Evolutionary conservation across 1,140 invertebrate genomes (phyloP).

Genomic region (Drosophila kanapiae): DNA sequence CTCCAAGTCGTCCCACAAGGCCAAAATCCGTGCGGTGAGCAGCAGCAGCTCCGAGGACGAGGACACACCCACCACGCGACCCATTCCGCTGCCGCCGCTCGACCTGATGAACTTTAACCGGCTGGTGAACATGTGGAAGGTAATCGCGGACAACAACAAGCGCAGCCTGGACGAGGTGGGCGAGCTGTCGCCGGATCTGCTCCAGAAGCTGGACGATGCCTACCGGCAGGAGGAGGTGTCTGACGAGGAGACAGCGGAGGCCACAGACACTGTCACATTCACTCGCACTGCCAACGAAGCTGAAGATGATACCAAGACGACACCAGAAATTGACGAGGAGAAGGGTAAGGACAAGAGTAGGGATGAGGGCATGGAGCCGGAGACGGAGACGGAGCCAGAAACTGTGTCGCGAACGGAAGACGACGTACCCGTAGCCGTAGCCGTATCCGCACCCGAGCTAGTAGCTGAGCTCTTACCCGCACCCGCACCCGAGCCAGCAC

Average conservation of each 20-base stretch:
- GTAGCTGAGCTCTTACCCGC: neutral
- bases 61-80: slow-evolving; percentile 10
- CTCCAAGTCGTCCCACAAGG: slow-evolving; percentile 45
- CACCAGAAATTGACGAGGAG: neutral
- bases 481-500: neutral
- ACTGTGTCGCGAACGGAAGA: neutral
- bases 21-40: slow-evolving; percentile 76
- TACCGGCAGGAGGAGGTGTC: slow-evolving; percentile 12
- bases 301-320: neutral
- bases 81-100: slow-evolving; percentile 16
- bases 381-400: neutral
- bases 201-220: slow-evolving; percentile 63
- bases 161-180: slow-evolving; percentile 62
- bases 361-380: neutral
- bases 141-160: slow-evolving; percentile 78
- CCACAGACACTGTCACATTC: slow-evolving; percentile 14
- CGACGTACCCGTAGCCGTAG: no score
- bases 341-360: no score
- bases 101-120: slow-evolving; percentile 67
- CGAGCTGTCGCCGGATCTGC: slow-evolving; percentile 66
- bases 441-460: neutral
- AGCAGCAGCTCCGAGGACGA: slow-evolving; percentile 79
- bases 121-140: slow-evolving; percentile 78
- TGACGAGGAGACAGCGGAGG: slow-evolving; percentile 14
- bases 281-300: slow-evolving; percentile 21